These are phyloP conservation scores for Arge pagana DNA, from an alignment of 2,888 invertebrate species.

Conservation along the genomic window DNA sequence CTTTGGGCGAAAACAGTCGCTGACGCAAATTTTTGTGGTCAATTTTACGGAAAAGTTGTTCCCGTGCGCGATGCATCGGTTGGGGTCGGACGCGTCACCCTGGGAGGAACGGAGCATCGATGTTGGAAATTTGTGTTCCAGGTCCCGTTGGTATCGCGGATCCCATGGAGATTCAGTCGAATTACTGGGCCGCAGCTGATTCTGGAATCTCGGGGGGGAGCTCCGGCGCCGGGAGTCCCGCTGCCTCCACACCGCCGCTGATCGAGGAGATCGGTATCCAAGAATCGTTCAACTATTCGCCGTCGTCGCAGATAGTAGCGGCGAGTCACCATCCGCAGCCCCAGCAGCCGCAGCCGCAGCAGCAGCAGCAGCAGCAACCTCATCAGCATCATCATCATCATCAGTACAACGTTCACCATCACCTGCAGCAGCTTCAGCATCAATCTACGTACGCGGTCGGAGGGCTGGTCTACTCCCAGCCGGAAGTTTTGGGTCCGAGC, in stretches of 20 bases:
- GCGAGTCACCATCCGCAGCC: slow-evolving; percentile 27
- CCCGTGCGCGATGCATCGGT: too few species aligned
- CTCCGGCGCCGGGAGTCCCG: slow-evolving; percentile 53
- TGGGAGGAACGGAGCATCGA: too few species aligned
- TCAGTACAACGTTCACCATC: slow-evolving; percentile 27
- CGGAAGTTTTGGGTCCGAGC: slow-evolving; percentile 49
- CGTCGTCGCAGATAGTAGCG: slow-evolving; percentile 35
- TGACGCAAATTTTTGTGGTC: too few species aligned
- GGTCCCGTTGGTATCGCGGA: slow-evolving; percentile 42
- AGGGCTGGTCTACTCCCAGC: slow-evolving; percentile 5
- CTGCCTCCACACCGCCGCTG: slow-evolving; percentile 52
- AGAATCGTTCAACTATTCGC: slow-evolving; percentile 45
- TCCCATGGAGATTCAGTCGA: slow-evolving; percentile 47
- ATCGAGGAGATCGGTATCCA: slow-evolving; percentile 52
- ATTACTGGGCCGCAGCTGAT: slow-evolving; percentile 51
- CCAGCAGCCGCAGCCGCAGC: slow-evolving; percentile 28
- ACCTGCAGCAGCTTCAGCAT: slow-evolving; percentile 17
- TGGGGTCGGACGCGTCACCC: too few species aligned
- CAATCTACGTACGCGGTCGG: slow-evolving; percentile 25
- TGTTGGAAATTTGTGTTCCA: too few species aligned
- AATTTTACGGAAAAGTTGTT: too few species aligned
- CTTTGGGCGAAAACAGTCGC: too few species aligned
- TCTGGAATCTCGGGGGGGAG: slow-evolving; percentile 55
- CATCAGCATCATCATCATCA: slow-evolving; percentile 34
- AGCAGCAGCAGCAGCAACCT: slow-evolving; percentile 26